Conservation (phyloP, 2,888 invertebrate species). For the Drosophila nr. fundita region DNA sequence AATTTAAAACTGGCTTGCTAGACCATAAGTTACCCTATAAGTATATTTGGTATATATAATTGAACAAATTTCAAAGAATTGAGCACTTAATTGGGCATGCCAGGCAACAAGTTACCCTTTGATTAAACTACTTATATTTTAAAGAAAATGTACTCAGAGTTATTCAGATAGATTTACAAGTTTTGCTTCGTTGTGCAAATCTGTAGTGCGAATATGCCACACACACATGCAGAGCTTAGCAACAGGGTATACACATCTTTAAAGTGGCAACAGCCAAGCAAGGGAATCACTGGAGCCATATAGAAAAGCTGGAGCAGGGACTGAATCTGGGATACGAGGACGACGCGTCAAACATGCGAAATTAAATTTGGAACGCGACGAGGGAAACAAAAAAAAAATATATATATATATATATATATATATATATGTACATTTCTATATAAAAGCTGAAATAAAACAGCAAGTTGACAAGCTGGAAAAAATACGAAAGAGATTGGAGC, state of each 20-base stretch:
- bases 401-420: not conserved
- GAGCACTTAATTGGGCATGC: not conserved
- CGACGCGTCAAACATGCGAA: constrained; percentile 75
- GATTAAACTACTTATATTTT: not conserved
- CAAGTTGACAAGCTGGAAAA: constrained; percentile 53
- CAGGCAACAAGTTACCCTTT: not conserved
- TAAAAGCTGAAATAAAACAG: constrained; percentile 9
- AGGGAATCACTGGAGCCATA: constrained; percentile 32
- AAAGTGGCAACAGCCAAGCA: constrained; percentile 56
- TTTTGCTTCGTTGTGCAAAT: not conserved
- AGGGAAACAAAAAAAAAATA: constrained; percentile 27
- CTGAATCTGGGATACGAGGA: constrained; percentile 23
- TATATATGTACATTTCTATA: not conserved
- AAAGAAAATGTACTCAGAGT: not conserved
- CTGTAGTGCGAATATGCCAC: constrained; percentile 2
- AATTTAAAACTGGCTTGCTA: not conserved
- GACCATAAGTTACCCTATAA: not conserved
- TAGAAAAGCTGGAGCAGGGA: not conserved
- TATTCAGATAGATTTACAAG: not conserved
- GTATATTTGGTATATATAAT: not conserved
- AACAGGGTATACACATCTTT: constrained; percentile 38
- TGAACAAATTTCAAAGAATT: not conserved
- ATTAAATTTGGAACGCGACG: constrained; percentile 67
- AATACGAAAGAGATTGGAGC: not conserved
- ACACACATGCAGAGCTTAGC: too few relatives aligned